Base-by-base conservation (phyloP, 2,888 invertebrate genomes). In the Labia minor region DNA sequence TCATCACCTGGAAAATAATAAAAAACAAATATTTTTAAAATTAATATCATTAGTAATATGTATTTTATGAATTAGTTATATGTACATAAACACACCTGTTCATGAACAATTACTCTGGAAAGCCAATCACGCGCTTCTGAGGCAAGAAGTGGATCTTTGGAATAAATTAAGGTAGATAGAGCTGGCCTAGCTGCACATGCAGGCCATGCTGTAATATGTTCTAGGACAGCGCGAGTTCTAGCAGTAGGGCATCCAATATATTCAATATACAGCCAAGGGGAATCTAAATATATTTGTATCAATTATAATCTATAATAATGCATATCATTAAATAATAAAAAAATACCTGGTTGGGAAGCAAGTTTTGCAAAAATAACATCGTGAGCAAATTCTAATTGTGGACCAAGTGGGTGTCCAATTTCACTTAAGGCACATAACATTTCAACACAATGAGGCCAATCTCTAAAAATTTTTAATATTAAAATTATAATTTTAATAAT, bases 321-420 rank as follows among this genome's bases (percentile, higher is more conserved):
- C n/a, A n/a, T n/a, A n/a, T n/a, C n/a, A 33, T 33, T 33, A 33
- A 33, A 33, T n/a, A 49, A 49, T n/a, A 49, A 49, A 8, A 33
- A 49, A 16, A 49, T 66, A 70, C 70, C 71, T 68, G 65, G 37
- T n/a, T 64, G 81, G 1, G 81, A 80, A 3, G 85, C 81, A 63
- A 85, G 74, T 73, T 83, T 82, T 68, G 80, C 81, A n/a, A 86
- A 75, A 64, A 86, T 78, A 72, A 82, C 77, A 74, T 87, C 85
- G 16, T 49, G 49, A 78, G 78, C 63, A 87, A 76, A 72, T 84
- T 83, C 0, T 78, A 75, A 67, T 82, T 81, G 64, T 79, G 79
- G 67, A 75, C 76, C 20, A 83, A 69, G 68, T 83, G 81, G 19
- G 80, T 79, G 73, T 85, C 85, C 0, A 86, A 83, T 3, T 49